Evolutionary conservation across 2,888 invertebrate species (phyloP).

Genomic region (Dorcus hopei): DNA sequence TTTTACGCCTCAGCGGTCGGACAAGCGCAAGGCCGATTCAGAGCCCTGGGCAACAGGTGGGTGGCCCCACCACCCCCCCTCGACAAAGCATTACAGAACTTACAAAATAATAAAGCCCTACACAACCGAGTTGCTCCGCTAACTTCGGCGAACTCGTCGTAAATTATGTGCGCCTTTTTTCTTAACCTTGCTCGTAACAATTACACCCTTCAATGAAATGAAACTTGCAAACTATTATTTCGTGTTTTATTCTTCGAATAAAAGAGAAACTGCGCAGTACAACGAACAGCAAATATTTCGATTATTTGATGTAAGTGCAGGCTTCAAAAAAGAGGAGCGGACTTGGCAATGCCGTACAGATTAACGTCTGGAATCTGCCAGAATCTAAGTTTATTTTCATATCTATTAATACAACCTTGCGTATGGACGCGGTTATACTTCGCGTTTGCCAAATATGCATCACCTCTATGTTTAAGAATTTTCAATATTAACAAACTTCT

Average conservation of each 20-base stretch:
- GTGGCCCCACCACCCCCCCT: constrained; percentile 10
- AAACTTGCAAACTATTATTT: too few species aligned
- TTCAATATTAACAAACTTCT: too few species aligned
- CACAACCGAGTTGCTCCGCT: not conserved
- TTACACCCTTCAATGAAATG: too few species aligned
- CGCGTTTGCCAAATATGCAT: constrained; percentile 14
- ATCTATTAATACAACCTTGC: constrained; percentile 40
- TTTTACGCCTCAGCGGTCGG: constrained; percentile 32
- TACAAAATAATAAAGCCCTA: constrained; percentile 5
- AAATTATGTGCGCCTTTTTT: too few species aligned
- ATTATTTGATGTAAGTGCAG: not conserved
- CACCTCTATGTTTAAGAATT: not conserved
- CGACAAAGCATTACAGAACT: constrained; percentile 11
- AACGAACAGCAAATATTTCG: not conserved
- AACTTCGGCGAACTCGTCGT: too few species aligned
- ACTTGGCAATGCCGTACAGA: constrained; percentile 9
- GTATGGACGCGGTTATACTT: constrained; percentile 24
- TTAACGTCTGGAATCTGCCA: constrained; percentile 35
- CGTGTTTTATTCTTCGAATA: too few species aligned
- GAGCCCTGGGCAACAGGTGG: constrained; percentile 21
- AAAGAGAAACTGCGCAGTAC: not conserved
- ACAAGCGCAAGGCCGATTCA: constrained; percentile 31
- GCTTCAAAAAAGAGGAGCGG: not conserved
- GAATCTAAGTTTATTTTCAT: constrained; percentile 41
- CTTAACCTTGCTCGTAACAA: too few species aligned